phyloP scores from a whole-genome alignment of 2,888 invertebrate species.

The Pollenia griseotomentosa region DNA sequence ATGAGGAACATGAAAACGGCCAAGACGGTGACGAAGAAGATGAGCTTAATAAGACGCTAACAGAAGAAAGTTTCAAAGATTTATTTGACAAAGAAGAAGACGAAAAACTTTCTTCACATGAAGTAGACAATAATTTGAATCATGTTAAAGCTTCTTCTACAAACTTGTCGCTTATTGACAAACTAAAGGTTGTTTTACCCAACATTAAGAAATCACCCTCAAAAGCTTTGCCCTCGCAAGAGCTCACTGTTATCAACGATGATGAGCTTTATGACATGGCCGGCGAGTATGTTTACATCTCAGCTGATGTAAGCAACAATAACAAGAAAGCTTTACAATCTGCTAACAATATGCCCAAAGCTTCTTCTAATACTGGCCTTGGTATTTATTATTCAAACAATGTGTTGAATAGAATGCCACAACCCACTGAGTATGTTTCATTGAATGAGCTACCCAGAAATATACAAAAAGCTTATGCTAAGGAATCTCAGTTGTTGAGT shows the following conservation, averaged over 20 bases:
- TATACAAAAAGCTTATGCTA: slow-evolving; percentile 78
- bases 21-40: slow-evolving; percentile 56
- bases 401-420: slow-evolving; percentile 83
- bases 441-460: slow-evolving; percentile 90
- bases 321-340: slow-evolving; percentile 81
- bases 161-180: slow-evolving; percentile 89
- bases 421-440: slow-evolving; percentile 89
- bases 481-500: slow-evolving; percentile 71
- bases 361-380: slow-evolving; percentile 77
- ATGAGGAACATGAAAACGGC: slow-evolving; percentile 63
- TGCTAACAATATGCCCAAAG: slow-evolving; percentile 74
- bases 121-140: slow-evolving; percentile 82
- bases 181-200: slow-evolving; percentile 88
- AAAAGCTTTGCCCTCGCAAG: slow-evolving; percentile 84
- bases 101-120: slow-evolving; percentile 75
- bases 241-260: slow-evolving; percentile 84
- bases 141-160: slow-evolving; percentile 81
- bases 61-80: slow-evolving; percentile 86
- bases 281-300: slow-evolving; percentile 94
- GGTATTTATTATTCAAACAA: slow-evolving; percentile 88
- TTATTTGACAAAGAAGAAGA: slow-evolving; percentile 79
- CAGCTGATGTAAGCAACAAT: slow-evolving; percentile 92
- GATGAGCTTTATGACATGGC: slow-evolving; percentile 83
- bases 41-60: slow-evolving; percentile 78
- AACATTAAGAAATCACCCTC: slow-evolving; percentile 85